These are phyloP conservation scores for Xyrichtys novacula DNA, from an alignment of 2,797 vertebrate species.

Conservation along the genomic window DNA sequence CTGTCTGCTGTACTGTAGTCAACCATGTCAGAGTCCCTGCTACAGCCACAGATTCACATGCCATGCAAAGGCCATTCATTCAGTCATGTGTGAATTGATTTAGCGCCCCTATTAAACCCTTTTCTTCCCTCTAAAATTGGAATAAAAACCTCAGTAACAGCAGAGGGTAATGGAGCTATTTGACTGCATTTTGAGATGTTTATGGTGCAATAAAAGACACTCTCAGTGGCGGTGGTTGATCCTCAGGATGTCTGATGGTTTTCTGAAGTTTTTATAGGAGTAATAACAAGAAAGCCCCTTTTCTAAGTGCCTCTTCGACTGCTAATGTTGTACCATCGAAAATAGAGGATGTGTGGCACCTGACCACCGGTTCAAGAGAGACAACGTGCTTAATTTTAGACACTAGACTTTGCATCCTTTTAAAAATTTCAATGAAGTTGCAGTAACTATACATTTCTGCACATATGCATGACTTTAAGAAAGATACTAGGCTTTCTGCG, in stretches of 20 bases:
- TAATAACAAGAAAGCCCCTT: constrained; percentile 35
- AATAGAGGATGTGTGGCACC: constrained; percentile 12
- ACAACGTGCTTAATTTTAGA: constrained; percentile 2
- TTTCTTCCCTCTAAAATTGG: constrained; percentile 18
- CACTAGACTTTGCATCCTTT: not conserved
- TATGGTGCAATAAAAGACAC: constrained; percentile 47
- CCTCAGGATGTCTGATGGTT: constrained; percentile 31
- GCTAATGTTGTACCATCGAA: not conserved
- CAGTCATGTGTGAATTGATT: constrained; percentile 31
- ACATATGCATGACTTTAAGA: no score
- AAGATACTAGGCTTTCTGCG: no score
- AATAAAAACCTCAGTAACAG: not conserved
- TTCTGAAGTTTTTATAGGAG: constrained; percentile 25
- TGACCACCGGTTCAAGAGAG: not conserved
- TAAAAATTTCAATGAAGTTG: no score
- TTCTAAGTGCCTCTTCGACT: not conserved
- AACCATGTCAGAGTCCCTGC: constrained; percentile 44
- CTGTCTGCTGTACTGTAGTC: constrained; percentile 40
- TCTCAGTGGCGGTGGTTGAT: constrained; percentile 34
- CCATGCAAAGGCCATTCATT: constrained; percentile 59
- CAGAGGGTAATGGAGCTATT: constrained; percentile 23
- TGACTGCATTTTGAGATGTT: constrained; percentile 34
- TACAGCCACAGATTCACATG: constrained; percentile 59
- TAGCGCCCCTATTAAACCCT: constrained; percentile 1
- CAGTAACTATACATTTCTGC: no score